phyloP scores from a whole-genome alignment of 1,140 invertebrate species.

The Cephus cinctus region DNA sequence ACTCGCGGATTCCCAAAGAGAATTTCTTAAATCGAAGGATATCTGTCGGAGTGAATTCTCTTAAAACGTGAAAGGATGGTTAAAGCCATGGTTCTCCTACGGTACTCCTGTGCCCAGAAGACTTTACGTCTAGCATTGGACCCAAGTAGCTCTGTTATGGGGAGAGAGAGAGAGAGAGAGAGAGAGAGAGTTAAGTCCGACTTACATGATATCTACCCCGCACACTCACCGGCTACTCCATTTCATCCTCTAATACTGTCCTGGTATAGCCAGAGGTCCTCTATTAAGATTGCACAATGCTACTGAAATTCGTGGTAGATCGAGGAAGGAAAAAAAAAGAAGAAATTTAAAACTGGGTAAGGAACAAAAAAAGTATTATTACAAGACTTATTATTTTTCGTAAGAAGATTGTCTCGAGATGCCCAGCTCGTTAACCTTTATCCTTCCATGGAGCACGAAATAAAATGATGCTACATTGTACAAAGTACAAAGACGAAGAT shows the following conservation, averaged over 20 bases:
- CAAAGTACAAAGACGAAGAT: too few species aligned
- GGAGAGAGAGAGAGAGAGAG: constrained; percentile 5
- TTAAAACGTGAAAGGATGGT: constrained; percentile 14
- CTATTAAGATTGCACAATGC: constrained; percentile 49
- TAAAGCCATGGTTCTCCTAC: constrained; percentile 5
- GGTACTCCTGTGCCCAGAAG: too few species aligned
- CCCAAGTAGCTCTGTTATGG: neutral
- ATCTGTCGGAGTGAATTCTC: constrained; percentile 11
- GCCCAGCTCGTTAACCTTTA: too few species aligned
- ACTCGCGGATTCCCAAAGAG: neutral
- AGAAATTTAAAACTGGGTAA: neutral
- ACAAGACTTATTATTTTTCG: constrained; percentile 21
- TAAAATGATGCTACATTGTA: too few species aligned
- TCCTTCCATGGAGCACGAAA: too few species aligned
- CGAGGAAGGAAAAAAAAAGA: neutral
- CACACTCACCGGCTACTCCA: constrained; percentile 42
- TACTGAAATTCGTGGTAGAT: constrained; percentile 14
- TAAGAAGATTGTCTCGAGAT: constrained; percentile 39
- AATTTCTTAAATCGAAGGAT: constrained; percentile 6
- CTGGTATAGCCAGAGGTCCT: constrained; percentile 14
- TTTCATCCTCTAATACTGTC: constrained; percentile 36
- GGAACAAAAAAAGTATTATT: constrained; percentile 17
- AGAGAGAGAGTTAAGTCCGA: constrained; percentile 39
- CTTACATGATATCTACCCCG: constrained; percentile 51
- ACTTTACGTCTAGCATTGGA: too few species aligned